Conservation (phyloP, 2,797 vertebrate species). For the Thaleichthys pacificus region DNA sequence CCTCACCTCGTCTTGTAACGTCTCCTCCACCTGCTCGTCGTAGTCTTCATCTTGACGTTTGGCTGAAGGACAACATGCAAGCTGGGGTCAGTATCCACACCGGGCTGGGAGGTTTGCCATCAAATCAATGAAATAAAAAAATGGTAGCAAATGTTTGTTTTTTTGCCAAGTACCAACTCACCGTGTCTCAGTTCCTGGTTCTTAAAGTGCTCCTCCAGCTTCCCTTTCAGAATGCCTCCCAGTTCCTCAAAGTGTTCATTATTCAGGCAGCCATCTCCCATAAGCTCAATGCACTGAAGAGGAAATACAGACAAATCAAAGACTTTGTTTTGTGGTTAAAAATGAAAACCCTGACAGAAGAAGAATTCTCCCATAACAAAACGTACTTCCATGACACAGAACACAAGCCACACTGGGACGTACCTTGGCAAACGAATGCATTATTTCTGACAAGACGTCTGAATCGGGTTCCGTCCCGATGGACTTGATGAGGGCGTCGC, state of each 20-base stretch:
- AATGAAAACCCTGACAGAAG: no score
- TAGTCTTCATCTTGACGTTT: conserved; percentile 99
- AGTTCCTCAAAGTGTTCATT: conserved; percentile 98
- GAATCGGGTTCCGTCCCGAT: conserved; percentile 97
- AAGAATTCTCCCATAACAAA: not conserved
- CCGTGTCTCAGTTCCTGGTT: conserved; percentile 96
- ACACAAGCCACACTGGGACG: not conserved
- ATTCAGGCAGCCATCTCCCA: conserved; percentile 97
- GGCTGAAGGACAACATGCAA: conserved; percentile 69
- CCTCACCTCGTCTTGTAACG: conserved; percentile 93
- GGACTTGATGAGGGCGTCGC: conserved; percentile 95
- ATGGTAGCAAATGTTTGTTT: no score
- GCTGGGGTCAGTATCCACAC: not conserved
- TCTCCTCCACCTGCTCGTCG: conserved; percentile 96
- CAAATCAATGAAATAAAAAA: no score
- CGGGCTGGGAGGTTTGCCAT: not conserved
- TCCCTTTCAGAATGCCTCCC: conserved; percentile 92
- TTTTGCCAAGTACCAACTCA: conserved; percentile 48
- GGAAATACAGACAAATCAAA: not conserved
- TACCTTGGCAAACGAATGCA: conserved; percentile 99
- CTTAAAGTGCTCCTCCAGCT: conserved; percentile 99
- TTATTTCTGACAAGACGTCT: conserved; percentile 96
- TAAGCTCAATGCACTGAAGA: conserved; percentile 90
- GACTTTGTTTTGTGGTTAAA: not conserved
- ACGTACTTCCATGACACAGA: not conserved